These are phyloP conservation scores for Styela plicata DNA, from an alignment of 23 tunicate genomes.

Conservation along the genomic window DNA sequence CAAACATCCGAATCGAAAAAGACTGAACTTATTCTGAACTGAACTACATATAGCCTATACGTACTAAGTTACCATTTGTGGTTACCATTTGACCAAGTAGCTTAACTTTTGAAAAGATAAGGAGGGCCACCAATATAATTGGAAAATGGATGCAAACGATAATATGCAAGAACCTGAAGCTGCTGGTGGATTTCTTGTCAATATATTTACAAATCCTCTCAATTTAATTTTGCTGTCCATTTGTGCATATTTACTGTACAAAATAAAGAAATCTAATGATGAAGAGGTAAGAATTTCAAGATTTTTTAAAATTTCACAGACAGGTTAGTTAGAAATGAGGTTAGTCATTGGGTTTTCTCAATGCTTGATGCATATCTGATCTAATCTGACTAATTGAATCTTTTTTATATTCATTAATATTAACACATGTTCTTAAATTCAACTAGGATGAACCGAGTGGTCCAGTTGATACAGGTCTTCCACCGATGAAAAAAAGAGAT, in stretches of 20 bases:
- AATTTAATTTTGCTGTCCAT: constrained; percentile 58
- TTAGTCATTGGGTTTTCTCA: no score
- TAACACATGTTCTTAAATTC: no score
- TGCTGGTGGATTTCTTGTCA: constrained; percentile 28
- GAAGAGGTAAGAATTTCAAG: constrained; percentile 26
- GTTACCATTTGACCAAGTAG: no score
- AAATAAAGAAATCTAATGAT: constrained; percentile 49
- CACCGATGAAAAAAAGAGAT: constrained; percentile 66
- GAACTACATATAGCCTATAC: no score
- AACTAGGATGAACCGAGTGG: constrained; percentile 39
- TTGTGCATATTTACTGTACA: constrained; percentile 76
- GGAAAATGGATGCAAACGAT: neutral
- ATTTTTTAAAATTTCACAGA: neutral
- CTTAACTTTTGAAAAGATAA: no score
- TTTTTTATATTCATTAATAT: no score
- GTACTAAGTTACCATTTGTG: no score
- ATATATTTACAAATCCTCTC: constrained; percentile 59
- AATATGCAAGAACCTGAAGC: neutral
- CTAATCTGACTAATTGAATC: neutral
- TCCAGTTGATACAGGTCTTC: constrained; percentile 46
- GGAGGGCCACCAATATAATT: no score
- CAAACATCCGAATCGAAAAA: no score
- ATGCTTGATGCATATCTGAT: no score
- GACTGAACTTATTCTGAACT: no score
- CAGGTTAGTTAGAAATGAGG: no score